A percentile compares a stretch with the other conserved stretches of the same genome.
Conservation (phyloP, 2,888 invertebrate species). For the Amiota communis region DNA sequence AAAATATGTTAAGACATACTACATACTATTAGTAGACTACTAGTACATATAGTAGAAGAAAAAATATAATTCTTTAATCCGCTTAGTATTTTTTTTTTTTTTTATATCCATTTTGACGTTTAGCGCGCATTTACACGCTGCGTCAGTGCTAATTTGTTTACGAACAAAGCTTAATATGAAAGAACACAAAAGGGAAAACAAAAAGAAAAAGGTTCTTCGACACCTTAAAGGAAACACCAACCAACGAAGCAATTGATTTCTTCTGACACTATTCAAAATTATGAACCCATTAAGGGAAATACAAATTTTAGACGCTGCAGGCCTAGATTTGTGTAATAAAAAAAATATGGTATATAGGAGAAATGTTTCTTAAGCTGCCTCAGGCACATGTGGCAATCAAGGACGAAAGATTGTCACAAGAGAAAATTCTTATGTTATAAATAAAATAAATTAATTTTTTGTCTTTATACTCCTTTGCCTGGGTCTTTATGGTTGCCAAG, state of each 20-base stretch:
- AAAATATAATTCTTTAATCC: conserved; percentile 58
- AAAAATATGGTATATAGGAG: too few species aligned
- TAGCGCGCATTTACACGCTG: conserved; percentile 41
- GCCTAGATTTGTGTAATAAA: too few species aligned
- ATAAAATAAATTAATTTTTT: conserved; percentile 58
- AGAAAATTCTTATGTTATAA: conserved; percentile 61
- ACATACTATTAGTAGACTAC: too few species aligned
- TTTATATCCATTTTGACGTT: conserved; percentile 40
- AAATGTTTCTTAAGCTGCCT: too few species aligned
- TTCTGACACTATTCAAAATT: not conserved
- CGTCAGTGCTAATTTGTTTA: conserved; percentile 21
- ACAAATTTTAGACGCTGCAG: too few species aligned
- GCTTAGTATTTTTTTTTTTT: conserved; percentile 60
- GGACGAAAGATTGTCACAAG: too few species aligned
- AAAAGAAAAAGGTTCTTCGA: too few species aligned
- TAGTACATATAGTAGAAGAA: too few species aligned
- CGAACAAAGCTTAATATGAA: not conserved
- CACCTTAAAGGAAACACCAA: not conserved
- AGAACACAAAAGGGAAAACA: not conserved
- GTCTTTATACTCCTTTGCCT: conserved; percentile 59
- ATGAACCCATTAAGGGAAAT: too few species aligned
- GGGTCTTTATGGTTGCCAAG: conserved; percentile 31
- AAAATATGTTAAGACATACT: conserved; percentile 59
- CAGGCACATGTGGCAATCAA: too few species aligned
- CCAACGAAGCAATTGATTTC: not conserved